These are phyloP conservation scores for Zeus faber DNA, from an alignment of 2,113 vertebrate genomes.

Conservation along the genomic window DNA sequence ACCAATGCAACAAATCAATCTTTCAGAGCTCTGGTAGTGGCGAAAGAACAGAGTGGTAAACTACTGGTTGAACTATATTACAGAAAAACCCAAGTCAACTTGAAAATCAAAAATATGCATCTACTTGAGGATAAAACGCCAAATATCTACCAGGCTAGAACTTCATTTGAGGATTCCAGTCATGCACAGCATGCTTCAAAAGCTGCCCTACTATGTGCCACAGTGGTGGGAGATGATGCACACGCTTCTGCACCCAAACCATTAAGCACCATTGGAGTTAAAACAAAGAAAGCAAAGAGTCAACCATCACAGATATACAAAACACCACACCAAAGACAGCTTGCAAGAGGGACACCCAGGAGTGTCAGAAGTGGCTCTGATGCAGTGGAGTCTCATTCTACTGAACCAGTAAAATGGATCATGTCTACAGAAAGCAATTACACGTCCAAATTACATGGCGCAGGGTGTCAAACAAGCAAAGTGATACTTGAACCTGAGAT, in stretches of 20 bases:
- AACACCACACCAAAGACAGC: constrained; percentile 47
- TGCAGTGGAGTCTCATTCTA: neutral
- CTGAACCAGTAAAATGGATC: neutral
- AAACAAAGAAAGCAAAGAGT: constrained; percentile 28
- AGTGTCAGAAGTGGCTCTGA: neutral
- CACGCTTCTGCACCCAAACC: neutral
- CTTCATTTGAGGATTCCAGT: constrained; percentile 25
- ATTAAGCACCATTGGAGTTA: constrained; percentile 13
- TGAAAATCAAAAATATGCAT: constrained; percentile 77
- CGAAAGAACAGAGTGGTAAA: constrained; percentile 83
- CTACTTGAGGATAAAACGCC: constrained; percentile 31
- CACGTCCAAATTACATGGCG: neutral
- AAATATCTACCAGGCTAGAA: constrained; percentile 12
- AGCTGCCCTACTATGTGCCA: neutral
- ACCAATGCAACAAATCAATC: constrained; percentile 66
- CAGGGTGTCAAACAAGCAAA: constrained; percentile 12
- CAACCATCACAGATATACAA: constrained; percentile 29
- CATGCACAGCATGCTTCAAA: neutral
- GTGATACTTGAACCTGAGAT: constrained; percentile 5
- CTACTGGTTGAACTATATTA: constrained; percentile 86
- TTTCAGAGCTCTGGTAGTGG: constrained; percentile 81
- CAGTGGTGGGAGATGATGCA: neutral
- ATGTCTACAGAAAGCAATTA: neutral
- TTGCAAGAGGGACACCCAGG: neutral
- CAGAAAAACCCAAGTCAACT: constrained; percentile 78